A percentile compares a stretch with the other conserved stretches of the same genome.
Conservation (phyloP, 2,888 invertebrate genomes). For the Entomobrya proxima region DNA sequence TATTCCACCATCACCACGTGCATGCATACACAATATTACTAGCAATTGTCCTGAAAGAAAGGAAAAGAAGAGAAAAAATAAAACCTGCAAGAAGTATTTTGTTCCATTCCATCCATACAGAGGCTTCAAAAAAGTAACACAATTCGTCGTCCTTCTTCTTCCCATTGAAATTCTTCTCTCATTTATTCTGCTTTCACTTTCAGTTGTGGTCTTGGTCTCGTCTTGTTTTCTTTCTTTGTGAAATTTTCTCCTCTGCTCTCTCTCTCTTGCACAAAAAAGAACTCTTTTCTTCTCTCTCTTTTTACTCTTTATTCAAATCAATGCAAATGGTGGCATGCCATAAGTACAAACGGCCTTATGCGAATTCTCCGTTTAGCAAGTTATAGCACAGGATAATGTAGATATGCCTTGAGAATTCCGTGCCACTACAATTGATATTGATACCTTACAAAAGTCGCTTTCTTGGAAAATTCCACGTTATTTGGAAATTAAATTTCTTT, state of each 20-base stretch:
- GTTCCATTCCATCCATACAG: conserved; percentile 4
- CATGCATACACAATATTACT: neutral
- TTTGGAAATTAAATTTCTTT: conserved; percentile 18
- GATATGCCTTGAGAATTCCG: neutral
- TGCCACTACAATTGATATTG: conserved; percentile 2
- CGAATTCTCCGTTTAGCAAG: conserved; percentile 24
- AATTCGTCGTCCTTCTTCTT: conserved; percentile 11
- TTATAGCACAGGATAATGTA: too few species aligned
- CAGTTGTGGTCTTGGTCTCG: conserved; percentile 17
- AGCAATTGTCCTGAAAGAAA: conserved; percentile 13
- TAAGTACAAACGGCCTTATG: conserved; percentile 1
- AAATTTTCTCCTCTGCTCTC: conserved; percentile 17
- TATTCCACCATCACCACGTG: neutral
- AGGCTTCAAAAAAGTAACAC: conserved; percentile 36
- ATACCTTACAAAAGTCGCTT: conserved; percentile 11
- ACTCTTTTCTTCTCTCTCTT: neutral
- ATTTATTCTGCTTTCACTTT: conserved; percentile 45
- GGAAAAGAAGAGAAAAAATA: neutral
- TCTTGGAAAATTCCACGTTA: neutral
- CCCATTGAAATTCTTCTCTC: conserved; percentile 33
- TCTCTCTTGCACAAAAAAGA: neutral
- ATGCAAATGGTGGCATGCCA: conserved; percentile 35
- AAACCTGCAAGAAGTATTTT: conserved; percentile 17
- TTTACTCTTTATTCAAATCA: conserved; percentile 38
- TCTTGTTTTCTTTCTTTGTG: conserved; percentile 39